Evolutionary conservation across 1,140 invertebrate species (phyloP), one percentile per base, ranked within the genome.

Genomic region (Rhopalosiphum maidis): DNA sequence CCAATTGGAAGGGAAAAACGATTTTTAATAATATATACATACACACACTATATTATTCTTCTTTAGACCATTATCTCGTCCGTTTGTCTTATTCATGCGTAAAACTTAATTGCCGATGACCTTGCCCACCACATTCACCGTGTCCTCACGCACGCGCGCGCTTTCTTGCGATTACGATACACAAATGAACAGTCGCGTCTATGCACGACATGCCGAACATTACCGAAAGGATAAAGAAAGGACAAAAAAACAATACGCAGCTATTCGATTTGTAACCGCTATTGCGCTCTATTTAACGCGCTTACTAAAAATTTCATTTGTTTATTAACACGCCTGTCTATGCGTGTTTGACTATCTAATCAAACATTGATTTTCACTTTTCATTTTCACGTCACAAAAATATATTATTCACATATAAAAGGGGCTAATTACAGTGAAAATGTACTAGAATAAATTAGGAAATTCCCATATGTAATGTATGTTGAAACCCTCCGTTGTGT

Each of bases 261-360:
- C 90, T 43, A 82, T 92, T 92, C 77, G 91, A 82, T 92, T 92
- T 83, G 60, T 83, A 92, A 85, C 68, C 68, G 46, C 91, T 30
- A 35, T 92, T 83, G 91, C 91, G 91, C 91, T 92, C 91, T 92
- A 92, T 92, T 92, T 92, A 92, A 92, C 91, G 60, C 91, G 77
- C 11, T 83, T 82, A 92, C 68, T 25, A n/a, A 25, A 43, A 82
- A 77, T 92, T 92, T 92, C 91, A 25, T 92, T 51, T 77, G 91
- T 83, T 83, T 51, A 68, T 91, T 91, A 91, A 91, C 90, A 83
- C 91, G 68, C 21, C n/a, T 83, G 46, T 82, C 51, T 77, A 48
- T 43, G 91, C 60, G 55, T 46, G 86, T 48, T 51, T 55, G n/a
- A 37, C 68, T 48, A 82, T 25, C 77, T 23, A 35, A 37, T 83